Percentiles rank a stretch among this genome's conserved stretches.
Conservation (phyloP, 2,113 vertebrate species). For the Dromas ardeola region DNA sequence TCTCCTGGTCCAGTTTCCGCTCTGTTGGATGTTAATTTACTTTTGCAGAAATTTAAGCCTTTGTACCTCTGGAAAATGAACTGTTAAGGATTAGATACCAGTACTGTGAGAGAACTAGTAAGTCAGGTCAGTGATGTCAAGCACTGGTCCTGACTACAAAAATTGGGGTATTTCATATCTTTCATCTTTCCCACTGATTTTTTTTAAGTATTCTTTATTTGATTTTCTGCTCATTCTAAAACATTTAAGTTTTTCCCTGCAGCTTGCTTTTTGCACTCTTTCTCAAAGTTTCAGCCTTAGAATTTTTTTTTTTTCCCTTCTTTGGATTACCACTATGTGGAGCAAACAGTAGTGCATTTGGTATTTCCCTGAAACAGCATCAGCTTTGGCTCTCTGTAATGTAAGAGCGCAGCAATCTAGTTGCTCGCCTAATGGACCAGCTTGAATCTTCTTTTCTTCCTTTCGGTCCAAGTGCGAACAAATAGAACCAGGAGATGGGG, state of each 20-base stretch:
- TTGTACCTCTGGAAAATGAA: background rate
- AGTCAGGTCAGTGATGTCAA: background rate
- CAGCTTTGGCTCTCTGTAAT: background rate
- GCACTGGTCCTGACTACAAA: background rate
- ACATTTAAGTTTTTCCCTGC: background rate
- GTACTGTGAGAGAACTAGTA: background rate
- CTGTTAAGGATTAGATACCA: background rate
- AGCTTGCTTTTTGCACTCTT: background rate
- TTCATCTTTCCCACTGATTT: background rate
- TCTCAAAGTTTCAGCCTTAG: background rate
- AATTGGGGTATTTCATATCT: background rate
- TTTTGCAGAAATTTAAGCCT: background rate
- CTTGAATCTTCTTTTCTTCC: background rate
- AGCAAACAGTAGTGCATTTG: background rate
- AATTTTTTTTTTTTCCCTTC: background rate
- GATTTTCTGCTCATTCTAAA: background rate
- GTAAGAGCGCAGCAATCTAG: background rate
- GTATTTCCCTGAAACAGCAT: background rate
- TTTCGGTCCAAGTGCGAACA: background rate
- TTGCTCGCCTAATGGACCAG: background rate
- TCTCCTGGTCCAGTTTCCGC: background rate
- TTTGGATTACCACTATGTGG: background rate
- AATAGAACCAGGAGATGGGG: background rate
- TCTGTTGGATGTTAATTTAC: background rate
- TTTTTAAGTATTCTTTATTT: background rate